phyloP scores from a whole-genome alignment of 2,113 vertebrate genomes.

The Prunella himalayana region DNA sequence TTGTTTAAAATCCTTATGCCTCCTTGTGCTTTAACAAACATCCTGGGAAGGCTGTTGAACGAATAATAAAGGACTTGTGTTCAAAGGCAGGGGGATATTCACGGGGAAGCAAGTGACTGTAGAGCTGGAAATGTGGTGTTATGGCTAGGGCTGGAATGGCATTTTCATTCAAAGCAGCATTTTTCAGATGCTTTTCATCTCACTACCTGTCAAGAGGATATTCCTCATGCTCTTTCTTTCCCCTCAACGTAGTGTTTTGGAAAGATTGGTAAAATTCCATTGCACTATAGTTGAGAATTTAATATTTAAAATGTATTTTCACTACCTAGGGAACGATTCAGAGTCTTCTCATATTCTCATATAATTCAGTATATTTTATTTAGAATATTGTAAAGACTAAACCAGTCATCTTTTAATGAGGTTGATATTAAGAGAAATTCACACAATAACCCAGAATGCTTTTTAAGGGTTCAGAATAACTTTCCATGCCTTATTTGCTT shows the following conservation, averaged over 20 bases:
- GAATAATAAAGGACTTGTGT: background rate
- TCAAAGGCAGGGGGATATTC: background rate
- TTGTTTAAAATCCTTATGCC: background rate
- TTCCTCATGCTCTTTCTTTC: background rate
- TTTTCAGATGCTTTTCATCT: constrained; percentile 27
- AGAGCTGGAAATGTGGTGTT: background rate
- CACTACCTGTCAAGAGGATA: background rate
- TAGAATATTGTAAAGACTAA: background rate
- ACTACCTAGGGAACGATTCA: background rate
- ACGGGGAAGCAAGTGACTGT: background rate
- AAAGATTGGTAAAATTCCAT: background rate
- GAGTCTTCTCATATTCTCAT: background rate
- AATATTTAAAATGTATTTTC: background rate
- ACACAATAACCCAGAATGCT: background rate
- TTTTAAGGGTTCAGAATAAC: background rate
- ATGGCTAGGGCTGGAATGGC: background rate
- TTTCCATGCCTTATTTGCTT: background rate
- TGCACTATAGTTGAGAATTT: background rate
- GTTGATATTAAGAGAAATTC: background rate
- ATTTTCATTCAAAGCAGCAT: constrained; percentile 2
- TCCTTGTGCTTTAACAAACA: background rate
- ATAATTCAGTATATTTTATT: background rate
- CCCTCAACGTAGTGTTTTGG: background rate
- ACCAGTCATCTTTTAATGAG: background rate
- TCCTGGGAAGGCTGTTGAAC: background rate